Conservation (phyloP, 2,113 vertebrate genomes). For the Festucalex cinctus region DNA sequence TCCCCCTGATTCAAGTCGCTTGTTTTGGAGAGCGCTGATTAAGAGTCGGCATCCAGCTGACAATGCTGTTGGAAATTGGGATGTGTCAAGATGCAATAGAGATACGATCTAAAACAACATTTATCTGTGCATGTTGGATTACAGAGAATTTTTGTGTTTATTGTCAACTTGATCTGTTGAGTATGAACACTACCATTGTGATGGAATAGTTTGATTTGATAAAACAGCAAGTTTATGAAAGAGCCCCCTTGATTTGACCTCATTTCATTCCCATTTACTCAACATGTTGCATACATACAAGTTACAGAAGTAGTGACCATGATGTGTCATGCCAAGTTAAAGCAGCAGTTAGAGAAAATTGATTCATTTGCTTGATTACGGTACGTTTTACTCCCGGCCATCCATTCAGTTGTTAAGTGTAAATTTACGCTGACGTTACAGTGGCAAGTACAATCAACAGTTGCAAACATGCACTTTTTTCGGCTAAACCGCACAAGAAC, state of each 20-base stretch:
- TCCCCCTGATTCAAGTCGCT: not conserved
- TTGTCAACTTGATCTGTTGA: not conserved
- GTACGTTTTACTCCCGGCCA: not conserved
- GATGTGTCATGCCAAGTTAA: not conserved
- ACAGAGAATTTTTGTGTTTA: constrained; percentile 13
- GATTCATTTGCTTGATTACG: not conserved
- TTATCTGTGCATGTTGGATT: not conserved
- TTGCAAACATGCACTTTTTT: not conserved
- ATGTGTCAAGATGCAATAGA: not conserved
- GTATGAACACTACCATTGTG: not conserved
- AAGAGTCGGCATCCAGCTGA: not conserved
- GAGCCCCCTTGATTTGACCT: not conserved
- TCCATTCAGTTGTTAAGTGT: not conserved
- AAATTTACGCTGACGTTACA: not conserved
- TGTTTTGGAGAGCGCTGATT: not conserved
- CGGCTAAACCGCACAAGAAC: not conserved
- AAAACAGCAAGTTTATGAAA: not conserved
- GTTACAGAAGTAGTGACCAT: not conserved
- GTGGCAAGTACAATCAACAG: not conserved
- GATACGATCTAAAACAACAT: not conserved
- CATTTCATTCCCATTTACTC: not conserved
- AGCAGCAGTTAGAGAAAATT: not conserved
- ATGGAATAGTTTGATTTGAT: not conserved
- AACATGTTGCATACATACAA: not conserved
- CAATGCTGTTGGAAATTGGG: not conserved